phyloP scores from a whole-genome alignment of 2,888 invertebrate genomes.

The Ashinkailepas kermadecensis region DNA sequence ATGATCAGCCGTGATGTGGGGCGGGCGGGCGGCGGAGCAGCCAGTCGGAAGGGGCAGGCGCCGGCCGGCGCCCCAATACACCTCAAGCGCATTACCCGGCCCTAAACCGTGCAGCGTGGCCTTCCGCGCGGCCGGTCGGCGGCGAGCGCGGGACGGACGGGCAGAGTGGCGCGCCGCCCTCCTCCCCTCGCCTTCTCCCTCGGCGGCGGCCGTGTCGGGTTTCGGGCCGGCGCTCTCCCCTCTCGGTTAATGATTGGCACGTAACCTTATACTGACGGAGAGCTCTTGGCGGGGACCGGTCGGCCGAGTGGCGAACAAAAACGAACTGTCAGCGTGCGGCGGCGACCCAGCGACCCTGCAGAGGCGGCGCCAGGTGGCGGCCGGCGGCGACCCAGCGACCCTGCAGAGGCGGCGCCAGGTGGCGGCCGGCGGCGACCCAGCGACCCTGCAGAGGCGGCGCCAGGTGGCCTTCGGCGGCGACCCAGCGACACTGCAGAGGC shows the following conservation, averaged over 20 bases:
- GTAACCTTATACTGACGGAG: slow-evolving; percentile 14
- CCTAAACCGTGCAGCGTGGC: too few relatives aligned
- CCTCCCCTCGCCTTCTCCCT: not conserved
- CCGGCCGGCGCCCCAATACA: too few relatives aligned
- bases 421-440: not conserved
- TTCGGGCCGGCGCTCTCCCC: not conserved
- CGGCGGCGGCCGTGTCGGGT: not conserved
- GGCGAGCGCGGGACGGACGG: too few relatives aligned
- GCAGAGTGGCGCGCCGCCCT: not conserved
- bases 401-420: too few relatives aligned
- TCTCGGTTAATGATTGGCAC: slow-evolving; percentile 7
- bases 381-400: too few relatives aligned
- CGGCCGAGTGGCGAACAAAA: not conserved
- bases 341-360: not conserved
- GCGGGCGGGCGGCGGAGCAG: too few relatives aligned
- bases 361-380: too few relatives aligned
- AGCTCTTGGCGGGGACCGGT: not conserved
- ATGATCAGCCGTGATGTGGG: too few relatives aligned
- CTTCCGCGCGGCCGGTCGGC: too few relatives aligned
- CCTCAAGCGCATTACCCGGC: too few relatives aligned
- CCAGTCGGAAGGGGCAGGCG: too few relatives aligned
- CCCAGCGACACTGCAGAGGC: not conserved
- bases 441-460: not conserved
- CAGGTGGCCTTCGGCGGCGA: not conserved
- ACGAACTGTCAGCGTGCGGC: not conserved